Conservation (phyloP, 2,113 vertebrate genomes). For the Herpetotheres cachinnans region DNA sequence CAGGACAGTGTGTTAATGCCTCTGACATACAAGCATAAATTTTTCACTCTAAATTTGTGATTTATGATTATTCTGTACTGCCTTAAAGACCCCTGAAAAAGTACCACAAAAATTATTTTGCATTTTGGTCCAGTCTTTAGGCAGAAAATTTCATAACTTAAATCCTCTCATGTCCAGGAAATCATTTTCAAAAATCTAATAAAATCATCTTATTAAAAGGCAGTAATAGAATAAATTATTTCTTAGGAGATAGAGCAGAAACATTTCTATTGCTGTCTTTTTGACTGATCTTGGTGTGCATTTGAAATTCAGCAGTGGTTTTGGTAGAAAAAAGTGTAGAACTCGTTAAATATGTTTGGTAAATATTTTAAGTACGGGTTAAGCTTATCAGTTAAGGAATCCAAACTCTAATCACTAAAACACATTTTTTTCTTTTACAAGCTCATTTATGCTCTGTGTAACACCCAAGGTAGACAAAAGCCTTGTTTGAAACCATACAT, state of each 20-base stretch:
- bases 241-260: neutral
- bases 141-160: neutral
- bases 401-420: neutral
- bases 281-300: neutral
- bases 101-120: neutral
- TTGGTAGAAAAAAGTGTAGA: neutral
- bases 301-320: neutral
- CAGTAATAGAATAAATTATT: neutral
- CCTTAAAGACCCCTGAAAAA: neutral
- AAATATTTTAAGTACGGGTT: neutral
- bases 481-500: neutral
- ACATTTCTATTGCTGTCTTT: neutral
- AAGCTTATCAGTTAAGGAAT: neutral
- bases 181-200: neutral
- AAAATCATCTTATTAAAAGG: neutral
- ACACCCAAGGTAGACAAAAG: neutral
- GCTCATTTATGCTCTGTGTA: neutral
- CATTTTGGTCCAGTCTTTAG: neutral
- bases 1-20: accelerated
- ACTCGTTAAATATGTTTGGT: neutral
- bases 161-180: neutral
- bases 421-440: neutral
- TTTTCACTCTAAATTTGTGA: neutral
- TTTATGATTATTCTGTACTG: neutral
- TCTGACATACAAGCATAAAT: neutral